phyloP scores from a whole-genome alignment of 2,888 invertebrate species.

The Shargacucullia verbasci region DNA sequence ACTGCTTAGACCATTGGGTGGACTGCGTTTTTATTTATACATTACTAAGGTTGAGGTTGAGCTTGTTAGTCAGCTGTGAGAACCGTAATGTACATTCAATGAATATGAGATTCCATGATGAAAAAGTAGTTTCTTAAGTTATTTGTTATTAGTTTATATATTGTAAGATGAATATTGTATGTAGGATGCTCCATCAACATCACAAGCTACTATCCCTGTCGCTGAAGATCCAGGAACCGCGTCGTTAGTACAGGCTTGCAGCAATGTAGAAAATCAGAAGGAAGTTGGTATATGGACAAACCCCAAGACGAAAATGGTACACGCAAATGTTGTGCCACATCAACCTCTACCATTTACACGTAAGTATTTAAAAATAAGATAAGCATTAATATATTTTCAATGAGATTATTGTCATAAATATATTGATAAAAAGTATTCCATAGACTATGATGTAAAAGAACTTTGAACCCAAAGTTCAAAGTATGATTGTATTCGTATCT shows the following conservation, averaged over 20 bases:
- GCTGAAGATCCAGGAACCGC: slow-evolving; percentile 80
- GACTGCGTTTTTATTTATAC: too few species aligned
- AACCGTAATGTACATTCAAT: too few species aligned
- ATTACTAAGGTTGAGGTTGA: too few species aligned
- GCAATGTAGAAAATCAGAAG: slow-evolving; percentile 83
- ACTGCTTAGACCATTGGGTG: too few species aligned
- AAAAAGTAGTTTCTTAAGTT: too few species aligned
- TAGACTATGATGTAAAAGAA: too few species aligned
- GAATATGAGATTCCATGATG: too few species aligned
- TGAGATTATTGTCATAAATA: background rate
- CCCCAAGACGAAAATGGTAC: slow-evolving; percentile 86
- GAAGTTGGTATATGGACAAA: slow-evolving; percentile 87
- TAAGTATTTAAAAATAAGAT: slow-evolving; percentile 63
- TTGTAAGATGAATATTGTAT: slow-evolving; percentile 11
- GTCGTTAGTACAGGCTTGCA: slow-evolving; percentile 81
- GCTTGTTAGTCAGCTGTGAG: too few species aligned
- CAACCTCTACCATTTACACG: slow-evolving; percentile 83
- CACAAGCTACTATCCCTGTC: slow-evolving; percentile 71
- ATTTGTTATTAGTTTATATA: too few species aligned
- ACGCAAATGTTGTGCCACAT: slow-evolving; percentile 82
- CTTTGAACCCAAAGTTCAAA: background rate
- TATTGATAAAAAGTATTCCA: too few species aligned
- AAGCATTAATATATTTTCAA: background rate
- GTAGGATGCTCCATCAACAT: slow-evolving; percentile 86
- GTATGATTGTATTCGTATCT: background rate